These are phyloP conservation scores for Hyperoplus immaculatus DNA, from an alignment of 2,797 vertebrate species.

Conservation along the genomic window DNA sequence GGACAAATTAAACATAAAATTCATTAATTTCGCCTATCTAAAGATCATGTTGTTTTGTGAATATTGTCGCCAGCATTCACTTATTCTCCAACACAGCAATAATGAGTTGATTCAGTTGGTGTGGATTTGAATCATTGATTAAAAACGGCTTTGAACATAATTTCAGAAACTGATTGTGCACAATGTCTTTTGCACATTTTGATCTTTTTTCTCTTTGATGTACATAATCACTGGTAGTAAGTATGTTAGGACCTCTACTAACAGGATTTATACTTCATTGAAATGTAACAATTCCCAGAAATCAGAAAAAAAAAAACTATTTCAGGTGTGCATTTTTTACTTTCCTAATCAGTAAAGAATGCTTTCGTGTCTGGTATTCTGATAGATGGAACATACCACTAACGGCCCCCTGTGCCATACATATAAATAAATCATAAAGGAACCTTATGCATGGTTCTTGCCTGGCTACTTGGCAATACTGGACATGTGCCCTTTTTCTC, in stretches of 20 bases:
- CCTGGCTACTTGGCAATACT: background rate
- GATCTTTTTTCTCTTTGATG: slow-evolving; percentile 9
- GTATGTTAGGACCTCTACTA: no score
- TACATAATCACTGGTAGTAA: background rate
- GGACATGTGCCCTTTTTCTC: background rate
- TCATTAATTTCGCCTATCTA: slow-evolving; percentile 67
- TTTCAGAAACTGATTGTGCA: slow-evolving; percentile 20
- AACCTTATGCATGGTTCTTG: background rate
- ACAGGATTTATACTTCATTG: background rate
- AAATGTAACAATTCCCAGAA: background rate
- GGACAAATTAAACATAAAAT: slow-evolving; percentile 62
- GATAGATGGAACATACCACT: background rate
- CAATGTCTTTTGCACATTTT: background rate
- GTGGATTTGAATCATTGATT: slow-evolving; percentile 44
- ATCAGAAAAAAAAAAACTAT: background rate
- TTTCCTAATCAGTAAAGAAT: slow-evolving; percentile 3
- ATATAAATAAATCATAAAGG: background rate
- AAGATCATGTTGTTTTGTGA: slow-evolving; percentile 59
- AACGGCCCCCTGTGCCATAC: background rate
- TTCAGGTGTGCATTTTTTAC: background rate
- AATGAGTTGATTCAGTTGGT: slow-evolving; percentile 56
- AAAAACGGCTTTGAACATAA: slow-evolving; percentile 30
- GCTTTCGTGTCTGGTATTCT: background rate
- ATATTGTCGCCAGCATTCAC: slow-evolving; percentile 32
- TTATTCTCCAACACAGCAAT: slow-evolving; percentile 38